phyloP scores from a whole-genome alignment of 2,797 vertebrate species.

The Trichosurus vulpecula region DNA sequence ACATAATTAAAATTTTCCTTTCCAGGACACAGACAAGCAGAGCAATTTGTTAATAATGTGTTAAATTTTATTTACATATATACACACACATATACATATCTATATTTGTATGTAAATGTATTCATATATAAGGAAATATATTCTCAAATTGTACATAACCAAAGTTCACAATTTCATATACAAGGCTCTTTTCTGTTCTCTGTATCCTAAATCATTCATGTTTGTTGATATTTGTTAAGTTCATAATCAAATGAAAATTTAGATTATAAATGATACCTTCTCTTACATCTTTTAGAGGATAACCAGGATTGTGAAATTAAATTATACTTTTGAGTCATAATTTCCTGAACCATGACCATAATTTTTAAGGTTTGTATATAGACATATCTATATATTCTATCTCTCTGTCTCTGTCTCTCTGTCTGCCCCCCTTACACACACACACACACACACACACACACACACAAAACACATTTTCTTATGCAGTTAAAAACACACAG shows the following conservation, averaged over 20 bases:
- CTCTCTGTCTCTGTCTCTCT: not conserved
- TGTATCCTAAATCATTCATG: not conserved
- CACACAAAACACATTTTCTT: not conserved
- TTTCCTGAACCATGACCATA: not conserved
- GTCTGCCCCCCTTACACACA: not conserved
- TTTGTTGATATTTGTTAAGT: not conserved
- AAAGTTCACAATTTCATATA: not conserved
- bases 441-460: too few relatives aligned
- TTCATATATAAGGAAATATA: not conserved
- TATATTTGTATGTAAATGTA: not conserved
- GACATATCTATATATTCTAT: not conserved
- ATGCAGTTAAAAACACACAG: not conserved
- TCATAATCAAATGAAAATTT: not conserved
- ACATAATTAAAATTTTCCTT: not conserved
- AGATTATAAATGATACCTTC: not conserved
- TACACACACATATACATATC: not conserved
- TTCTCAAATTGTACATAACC: not conserved
- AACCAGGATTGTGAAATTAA: not conserved
- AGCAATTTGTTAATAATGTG: not conserved
- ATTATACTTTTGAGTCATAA: not conserved
- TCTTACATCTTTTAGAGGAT: not conserved
- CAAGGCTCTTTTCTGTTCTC: not conserved
- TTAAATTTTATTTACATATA: not conserved
- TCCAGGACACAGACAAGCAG: not conserved
- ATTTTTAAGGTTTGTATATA: not conserved